Conservation (phyloP, 2,113 vertebrate species). For the Ranitomeya imitator region DNA sequence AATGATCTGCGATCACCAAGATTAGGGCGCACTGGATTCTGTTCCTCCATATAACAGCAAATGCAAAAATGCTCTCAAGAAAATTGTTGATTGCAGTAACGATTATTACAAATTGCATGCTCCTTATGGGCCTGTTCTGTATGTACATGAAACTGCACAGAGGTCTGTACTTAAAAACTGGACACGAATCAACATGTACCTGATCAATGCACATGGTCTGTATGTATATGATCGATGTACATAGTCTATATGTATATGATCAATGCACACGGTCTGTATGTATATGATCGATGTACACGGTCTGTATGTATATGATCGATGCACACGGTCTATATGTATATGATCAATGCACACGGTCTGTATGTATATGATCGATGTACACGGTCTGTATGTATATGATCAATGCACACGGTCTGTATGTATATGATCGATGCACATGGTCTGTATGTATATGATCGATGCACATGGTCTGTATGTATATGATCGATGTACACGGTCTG, state of each 20-base stretch:
- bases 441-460: too few species aligned
- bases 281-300: not conserved
- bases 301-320: too few species aligned
- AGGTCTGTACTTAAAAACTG: conserved; percentile 65
- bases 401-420: too few species aligned
- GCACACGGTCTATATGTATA: too few species aligned
- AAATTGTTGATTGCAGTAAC: not conserved
- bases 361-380: too few species aligned
- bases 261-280: too few species aligned
- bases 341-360: too few species aligned
- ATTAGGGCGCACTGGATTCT: not conserved
- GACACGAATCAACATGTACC: conserved; percentile 68
- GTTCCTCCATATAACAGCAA: not conserved
- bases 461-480: too few species aligned
- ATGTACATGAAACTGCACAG: conserved; percentile 38
- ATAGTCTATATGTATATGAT: not conserved
- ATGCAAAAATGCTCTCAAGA: not conserved
- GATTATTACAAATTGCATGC: not conserved
- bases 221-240: not conserved
- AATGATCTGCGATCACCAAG: not conserved
- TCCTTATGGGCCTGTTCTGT: not conserved
- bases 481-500: too few species aligned
- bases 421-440: too few species aligned
- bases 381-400: too few species aligned
- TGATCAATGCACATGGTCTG: not conserved